Conservation (phyloP, 2,797 vertebrate species). For the Chaetophractus vellerosus region DNA sequence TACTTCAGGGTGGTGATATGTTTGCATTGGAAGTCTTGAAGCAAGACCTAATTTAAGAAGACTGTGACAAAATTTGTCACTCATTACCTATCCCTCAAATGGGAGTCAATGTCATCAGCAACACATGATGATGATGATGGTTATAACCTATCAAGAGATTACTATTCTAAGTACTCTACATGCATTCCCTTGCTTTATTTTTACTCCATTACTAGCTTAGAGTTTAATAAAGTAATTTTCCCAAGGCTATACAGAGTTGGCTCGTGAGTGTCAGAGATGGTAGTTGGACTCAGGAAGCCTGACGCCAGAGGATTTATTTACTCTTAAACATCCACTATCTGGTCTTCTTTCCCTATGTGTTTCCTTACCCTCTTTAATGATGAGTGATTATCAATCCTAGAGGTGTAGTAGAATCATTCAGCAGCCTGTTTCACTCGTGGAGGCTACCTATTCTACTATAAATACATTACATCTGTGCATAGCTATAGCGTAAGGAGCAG, state of each 20-base stretch:
- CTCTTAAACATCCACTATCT: not conserved
- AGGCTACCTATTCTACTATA: not conserved
- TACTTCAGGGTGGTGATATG: not conserved
- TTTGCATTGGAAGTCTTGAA: conserved; percentile 72
- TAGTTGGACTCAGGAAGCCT: conserved; percentile 45
- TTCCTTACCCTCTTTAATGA: not conserved
- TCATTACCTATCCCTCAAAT: conserved; percentile 78
- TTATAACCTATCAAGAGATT: conserved; percentile 73
- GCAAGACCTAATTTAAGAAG: conserved; percentile 54
- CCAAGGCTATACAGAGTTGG: conserved; percentile 19
- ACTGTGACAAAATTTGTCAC: conserved; percentile 71
- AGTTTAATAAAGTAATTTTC: conserved; percentile 61
- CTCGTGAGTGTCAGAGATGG: conserved; percentile 27
- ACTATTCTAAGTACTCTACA: conserved; percentile 62
- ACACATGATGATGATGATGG: conserved; percentile 58
- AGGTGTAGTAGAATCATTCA: conserved; percentile 38
- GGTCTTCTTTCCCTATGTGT: not conserved
- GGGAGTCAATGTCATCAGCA: conserved; percentile 65
- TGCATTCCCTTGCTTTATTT: conserved; percentile 53
- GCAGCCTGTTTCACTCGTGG: not conserved
- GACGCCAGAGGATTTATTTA: not conserved
- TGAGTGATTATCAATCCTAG: not conserved
- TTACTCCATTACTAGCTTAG: conserved; percentile 45
- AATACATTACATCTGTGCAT: not conserved
- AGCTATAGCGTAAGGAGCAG: not conserved